Base-by-base conservation (phyloP, 2,888 invertebrate species). In the Brachylomia viminalis region DNA sequence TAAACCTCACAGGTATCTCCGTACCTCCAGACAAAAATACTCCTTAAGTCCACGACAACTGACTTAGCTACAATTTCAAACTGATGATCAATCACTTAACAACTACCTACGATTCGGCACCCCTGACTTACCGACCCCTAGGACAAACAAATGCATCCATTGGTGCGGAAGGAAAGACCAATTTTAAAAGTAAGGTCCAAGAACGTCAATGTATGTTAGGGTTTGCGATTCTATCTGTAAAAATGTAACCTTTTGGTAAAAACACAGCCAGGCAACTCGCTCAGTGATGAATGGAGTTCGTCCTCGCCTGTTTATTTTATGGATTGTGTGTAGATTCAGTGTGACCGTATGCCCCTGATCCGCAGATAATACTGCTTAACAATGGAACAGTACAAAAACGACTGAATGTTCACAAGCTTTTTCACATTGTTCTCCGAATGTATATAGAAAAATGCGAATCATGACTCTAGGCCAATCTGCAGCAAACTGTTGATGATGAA, bases 51-150 rank as follows among this genome's bases (percentile, higher is more conserved):
- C 23, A 8, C 52, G 38, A 58, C 72, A n/a, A n/a, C n/a, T n/a
- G 87, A 87, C 88, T 88, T 87, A 84, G 89, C 86, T 87, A 88
- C 89, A 87, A 88, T 88, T 88, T 89, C 86, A 84, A 83, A 80
- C 88, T 85, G 85, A 88, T 86, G 83, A 91, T 91, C 90, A 90
- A 91, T 91, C 91, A 90, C 87, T 82, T 82, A 80, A 82, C 72
- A 86, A 52, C 69, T 71, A 72, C 61, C 61, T 62, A 30, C 38
- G 61, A 38, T 38, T 42, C 23, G 6, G 6, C 33, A 30, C 38
- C 52, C 4, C 7, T 45, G 0, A 23, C 23, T 56, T 7, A 45
- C 27, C 68, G 17, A 52, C 10, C 1, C 11, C 1, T 6, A 5
- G 0, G 0, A 3, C 15, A 0, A 52, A 54, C 15, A 27, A 10